These are phyloP conservation scores for Bungarus multicinctus DNA, from an alignment of 2,113 vertebrate genomes.

Conservation along the genomic window DNA sequence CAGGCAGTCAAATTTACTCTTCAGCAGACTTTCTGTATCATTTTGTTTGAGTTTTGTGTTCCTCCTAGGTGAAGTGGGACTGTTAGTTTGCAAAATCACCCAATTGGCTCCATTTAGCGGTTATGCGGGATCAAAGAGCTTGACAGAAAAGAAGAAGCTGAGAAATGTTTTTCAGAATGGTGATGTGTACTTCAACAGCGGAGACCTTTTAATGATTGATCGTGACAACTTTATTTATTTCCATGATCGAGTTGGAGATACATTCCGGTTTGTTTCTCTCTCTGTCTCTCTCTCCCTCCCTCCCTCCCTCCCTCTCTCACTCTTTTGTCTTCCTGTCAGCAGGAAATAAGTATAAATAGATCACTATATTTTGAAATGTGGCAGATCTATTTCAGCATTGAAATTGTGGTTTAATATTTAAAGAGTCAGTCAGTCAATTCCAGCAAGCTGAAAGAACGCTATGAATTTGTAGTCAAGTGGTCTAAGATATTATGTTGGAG, in stretches of 20 bases:
- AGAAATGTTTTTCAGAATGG: conserved; percentile 80
- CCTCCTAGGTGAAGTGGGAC: conserved; percentile 79
- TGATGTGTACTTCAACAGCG: conserved; percentile 86
- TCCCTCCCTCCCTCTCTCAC: too few species aligned
- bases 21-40: neutral
- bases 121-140: conserved; percentile 73
- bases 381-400: neutral
- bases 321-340: neutral
- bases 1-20: neutral
- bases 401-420: neutral
- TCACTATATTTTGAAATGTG: neutral
- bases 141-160: conserved; percentile 82
- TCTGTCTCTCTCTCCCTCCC: neutral
- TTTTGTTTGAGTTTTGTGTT: neutral
- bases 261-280: conserved; percentile 76
- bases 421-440: neutral
- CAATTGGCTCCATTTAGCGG: conserved; percentile 77
- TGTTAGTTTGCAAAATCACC: conserved; percentile 82
- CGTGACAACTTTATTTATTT: conserved; percentile 85
- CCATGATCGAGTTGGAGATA: conserved; percentile 87
- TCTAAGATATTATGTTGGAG: neutral
- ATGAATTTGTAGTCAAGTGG: neutral
- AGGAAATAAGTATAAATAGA: neutral
- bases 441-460: neutral
- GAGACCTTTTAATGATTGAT: conserved; percentile 82